Evolutionary conservation across 2,888 invertebrate genomes (phyloP).

Genomic region (Scotopteryx bipunctaria): DNA sequence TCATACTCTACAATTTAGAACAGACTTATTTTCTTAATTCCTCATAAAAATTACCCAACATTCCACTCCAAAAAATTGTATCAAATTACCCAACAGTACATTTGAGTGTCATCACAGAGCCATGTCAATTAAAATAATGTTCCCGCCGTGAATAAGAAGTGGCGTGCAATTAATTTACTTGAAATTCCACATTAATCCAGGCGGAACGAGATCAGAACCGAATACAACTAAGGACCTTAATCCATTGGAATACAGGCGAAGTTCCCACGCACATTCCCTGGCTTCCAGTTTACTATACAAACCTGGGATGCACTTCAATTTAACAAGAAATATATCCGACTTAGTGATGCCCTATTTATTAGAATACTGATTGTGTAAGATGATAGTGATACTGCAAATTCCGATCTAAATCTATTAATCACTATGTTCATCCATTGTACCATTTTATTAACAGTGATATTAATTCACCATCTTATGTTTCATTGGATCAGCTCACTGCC

Average conservation of each 20-base stretch:
- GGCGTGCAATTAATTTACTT: conserved; percentile 56
- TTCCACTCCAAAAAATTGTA: conserved; percentile 25
- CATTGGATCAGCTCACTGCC: no score
- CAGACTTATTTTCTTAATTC: not conserved
- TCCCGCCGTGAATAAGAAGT: conserved; percentile 48
- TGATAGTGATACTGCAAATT: not conserved
- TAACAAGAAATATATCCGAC: conserved; percentile 27
- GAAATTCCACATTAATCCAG: conserved; percentile 61
- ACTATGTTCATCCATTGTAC: not conserved
- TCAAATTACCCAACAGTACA: conserved; percentile 34
- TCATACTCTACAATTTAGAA: not conserved
- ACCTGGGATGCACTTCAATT: conserved; percentile 37
- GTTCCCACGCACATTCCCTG: conserved; percentile 16
- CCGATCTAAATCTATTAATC: not conserved
- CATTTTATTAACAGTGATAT: not conserved
- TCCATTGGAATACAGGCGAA: conserved; percentile 1
- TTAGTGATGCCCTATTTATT: conserved; percentile 9
- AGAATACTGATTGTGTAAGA: conserved; percentile 6
- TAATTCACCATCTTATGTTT: not conserved
- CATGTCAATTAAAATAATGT: conserved; percentile 55
- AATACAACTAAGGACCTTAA: conserved; percentile 11
- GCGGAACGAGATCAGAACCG: conserved; percentile 19
- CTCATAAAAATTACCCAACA: not conserved
- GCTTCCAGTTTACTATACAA: conserved; percentile 13
- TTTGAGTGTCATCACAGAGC: conserved; percentile 45